Evolutionary conservation across 23 tunicate genomes (phyloP), one percentile per base, ranked within the genome.

Genomic region (Trididemnum nubilum): DNA sequence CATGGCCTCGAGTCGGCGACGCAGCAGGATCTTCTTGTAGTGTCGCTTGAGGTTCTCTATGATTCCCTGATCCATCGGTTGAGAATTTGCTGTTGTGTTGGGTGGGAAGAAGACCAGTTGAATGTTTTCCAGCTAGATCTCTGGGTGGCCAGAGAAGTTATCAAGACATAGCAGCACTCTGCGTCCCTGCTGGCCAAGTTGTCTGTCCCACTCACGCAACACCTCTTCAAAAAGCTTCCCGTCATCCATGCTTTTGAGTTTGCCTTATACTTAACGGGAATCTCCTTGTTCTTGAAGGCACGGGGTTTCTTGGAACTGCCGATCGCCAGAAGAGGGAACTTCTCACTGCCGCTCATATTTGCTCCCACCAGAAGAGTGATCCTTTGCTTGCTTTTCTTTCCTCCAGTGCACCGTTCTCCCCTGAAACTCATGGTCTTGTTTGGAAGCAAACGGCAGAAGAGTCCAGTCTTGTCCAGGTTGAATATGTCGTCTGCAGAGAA

Each of bases 31-130:
- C n/a, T n/a, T n/a, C n/a, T n/a, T n/a, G n/a, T n/a, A 78, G 82
- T 78, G 82, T 76, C 82, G 76, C 75, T 78, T 78, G 82, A 78
- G 82, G 82, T 78, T 78, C 82, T 78, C 82, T 78, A n/a, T n/a
- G n/a, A n/a, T n/a, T n/a, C n/a, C n/a, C 37, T 78, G 82, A 78
- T 78, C 39, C 82, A n/a, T 25, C 61, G 82, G 30, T 78, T 51
- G 75, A 69, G 75, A 69, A 69, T 74, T 74, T 29, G 80, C 80
- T 74, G 80, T 74, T 28, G 80, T 74, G 80, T 39, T 74, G 80
- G 80, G 80, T 74, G 65, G 65, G 67, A 74, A 74, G 80, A 74
- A 74, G 65, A 25, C 80, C 80, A 74, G 80, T 69, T 31, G 75
- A 33, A 78, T 78, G 82, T 78, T 78, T 28, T 78, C 82, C 82